These are phyloP conservation scores for Achatina immaculata DNA, from an alignment of 1,140 invertebrate species.

Conservation along the genomic window DNA sequence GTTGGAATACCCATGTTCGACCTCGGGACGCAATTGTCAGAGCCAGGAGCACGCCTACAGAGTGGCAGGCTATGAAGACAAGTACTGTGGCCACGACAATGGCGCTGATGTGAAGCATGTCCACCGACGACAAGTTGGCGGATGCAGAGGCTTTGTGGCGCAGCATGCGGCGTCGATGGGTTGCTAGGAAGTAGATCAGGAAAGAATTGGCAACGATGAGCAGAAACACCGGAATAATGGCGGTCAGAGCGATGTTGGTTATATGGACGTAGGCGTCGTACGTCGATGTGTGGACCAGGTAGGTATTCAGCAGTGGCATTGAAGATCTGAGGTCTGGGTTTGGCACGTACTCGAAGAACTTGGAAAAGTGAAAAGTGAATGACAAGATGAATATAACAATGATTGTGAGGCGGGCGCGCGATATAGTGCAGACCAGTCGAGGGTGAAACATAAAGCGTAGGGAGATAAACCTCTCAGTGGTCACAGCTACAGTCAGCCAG, in stretches of 20 bases:
- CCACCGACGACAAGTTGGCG: conserved; percentile 37
- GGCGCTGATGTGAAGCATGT: conserved; percentile 74
- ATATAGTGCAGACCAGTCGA: conserved; percentile 88
- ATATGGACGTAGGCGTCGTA: conserved; percentile 74
- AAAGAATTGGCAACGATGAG: conserved; percentile 90
- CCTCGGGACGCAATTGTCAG: conserved; percentile 48
- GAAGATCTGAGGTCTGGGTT: conserved; percentile 66
- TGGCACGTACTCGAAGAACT: conserved; percentile 70
- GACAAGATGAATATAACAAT: conserved; percentile 84
- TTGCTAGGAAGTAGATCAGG: conserved; percentile 85
- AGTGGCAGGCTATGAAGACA: conserved; percentile 89
- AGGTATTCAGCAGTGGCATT: conserved; percentile 77
- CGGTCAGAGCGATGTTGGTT: conserved; percentile 62
- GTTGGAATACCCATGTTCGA: conserved; percentile 39
- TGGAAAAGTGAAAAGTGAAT: conserved; percentile 86
- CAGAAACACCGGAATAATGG: conserved; percentile 93
- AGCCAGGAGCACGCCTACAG: conserved; percentile 48
- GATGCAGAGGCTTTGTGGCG: conserved; percentile 39
- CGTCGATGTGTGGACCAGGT: conserved; percentile 78
- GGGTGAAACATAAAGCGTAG: conserved; percentile 92
- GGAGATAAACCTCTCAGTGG: conserved; percentile 92
- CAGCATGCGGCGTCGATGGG: conserved; percentile 77
- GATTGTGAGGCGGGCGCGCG: conserved; percentile 87
- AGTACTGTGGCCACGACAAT: conserved; percentile 93
- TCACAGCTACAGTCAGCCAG: conserved; percentile 93